phyloP scores from a whole-genome alignment of 2,888 invertebrate genomes.

The Pristionchus maxplancki region DNA sequence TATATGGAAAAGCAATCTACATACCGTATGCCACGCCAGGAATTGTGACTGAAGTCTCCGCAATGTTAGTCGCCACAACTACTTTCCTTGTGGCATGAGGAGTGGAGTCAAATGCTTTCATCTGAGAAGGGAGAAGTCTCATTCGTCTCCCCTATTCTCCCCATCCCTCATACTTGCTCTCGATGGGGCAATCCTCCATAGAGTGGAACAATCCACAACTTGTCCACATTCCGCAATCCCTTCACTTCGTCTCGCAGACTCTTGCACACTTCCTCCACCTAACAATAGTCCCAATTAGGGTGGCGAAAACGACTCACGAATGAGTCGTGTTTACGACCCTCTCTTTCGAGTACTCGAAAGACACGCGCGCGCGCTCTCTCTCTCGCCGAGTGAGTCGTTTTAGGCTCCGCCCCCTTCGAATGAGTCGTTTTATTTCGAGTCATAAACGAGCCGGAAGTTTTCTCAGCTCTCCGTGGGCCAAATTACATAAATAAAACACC shows the following conservation, averaged over 20 bases:
- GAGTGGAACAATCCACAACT: conserved; percentile 86
- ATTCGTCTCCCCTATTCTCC: background rate
- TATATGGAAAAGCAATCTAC: background rate
- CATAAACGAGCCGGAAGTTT: no score
- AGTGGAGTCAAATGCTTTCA: conserved; percentile 77
- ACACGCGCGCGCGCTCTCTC: no score
- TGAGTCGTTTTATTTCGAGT: no score
- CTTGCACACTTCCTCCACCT: conserved; percentile 62
- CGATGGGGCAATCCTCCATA: conserved; percentile 90
- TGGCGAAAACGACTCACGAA: no score
- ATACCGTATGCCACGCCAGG: conserved; percentile 91
- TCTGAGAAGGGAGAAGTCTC: conserved; percentile 57
- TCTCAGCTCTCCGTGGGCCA: no score
- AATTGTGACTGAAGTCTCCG: conserved; percentile 96
- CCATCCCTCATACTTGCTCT: conserved; percentile 60
- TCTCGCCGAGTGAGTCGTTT: no score
- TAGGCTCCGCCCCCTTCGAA: no score
- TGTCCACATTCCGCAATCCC: conserved; percentile 67
- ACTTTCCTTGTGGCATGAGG: conserved; percentile 85
- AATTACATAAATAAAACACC: no score
- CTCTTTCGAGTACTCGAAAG: no score
- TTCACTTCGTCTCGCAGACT: conserved; percentile 67
- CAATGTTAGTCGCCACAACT: conserved; percentile 94
- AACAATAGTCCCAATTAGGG: no score
- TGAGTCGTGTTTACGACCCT: no score